These are phyloP conservation scores for Alethe castanea DNA, from an alignment of 2,113 vertebrate species.

Conservation along the genomic window DNA sequence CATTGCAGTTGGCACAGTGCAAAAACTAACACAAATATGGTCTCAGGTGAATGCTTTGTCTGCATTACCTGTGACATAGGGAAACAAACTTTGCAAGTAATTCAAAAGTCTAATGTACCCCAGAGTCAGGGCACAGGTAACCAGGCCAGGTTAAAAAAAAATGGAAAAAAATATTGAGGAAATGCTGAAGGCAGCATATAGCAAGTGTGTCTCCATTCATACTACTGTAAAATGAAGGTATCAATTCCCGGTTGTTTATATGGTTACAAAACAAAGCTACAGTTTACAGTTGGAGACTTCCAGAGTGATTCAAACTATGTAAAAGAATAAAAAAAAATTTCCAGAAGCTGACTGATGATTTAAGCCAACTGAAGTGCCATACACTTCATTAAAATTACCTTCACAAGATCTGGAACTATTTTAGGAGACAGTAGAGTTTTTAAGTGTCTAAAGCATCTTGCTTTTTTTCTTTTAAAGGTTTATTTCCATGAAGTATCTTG, in stretches of 20 bases:
- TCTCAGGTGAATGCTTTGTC: background rate
- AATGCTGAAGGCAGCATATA: background rate
- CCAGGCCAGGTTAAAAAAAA: background rate
- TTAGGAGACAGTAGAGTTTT: background rate
- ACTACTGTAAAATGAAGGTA: background rate
- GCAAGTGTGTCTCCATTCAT: background rate
- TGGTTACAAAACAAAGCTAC: slow-evolving; percentile 22
- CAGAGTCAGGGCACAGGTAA: background rate
- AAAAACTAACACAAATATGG: background rate
- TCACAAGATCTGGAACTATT: background rate
- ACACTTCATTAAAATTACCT: slow-evolving; percentile 42
- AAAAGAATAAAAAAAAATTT: background rate
- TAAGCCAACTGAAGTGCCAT: slow-evolving; percentile 4
- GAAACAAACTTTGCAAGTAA: background rate
- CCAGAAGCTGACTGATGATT: slow-evolving; percentile 1
- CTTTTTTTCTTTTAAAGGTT: background rate
- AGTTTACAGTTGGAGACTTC: slow-evolving; percentile 21
- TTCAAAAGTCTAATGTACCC: background rate
- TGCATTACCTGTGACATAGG: background rate
- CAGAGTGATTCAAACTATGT: slow-evolving; percentile 25
- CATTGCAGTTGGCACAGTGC: background rate
- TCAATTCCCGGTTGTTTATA: slow-evolving; percentile 6
- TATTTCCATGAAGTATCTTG: background rate
- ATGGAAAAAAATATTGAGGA: background rate
- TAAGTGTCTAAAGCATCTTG: background rate